Base-by-base conservation (phyloP, 2,797 vertebrate genomes). In the Sphenodon punctatus region DNA sequence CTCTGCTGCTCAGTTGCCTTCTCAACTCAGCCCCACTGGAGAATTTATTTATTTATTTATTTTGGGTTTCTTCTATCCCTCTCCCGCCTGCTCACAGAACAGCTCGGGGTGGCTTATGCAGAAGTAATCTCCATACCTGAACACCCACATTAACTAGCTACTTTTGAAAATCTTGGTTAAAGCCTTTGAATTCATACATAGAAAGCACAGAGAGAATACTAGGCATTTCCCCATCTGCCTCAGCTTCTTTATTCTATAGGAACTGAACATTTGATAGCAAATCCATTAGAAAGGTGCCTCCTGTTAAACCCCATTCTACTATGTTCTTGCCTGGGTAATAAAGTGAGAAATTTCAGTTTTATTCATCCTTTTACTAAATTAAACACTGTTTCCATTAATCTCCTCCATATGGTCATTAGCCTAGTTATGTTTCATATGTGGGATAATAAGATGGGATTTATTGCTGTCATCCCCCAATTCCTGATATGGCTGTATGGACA, bases 371-470 rank as follows among this genome's bases (percentile, higher is more conserved):
- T 93, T 73, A 53, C 75, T 69, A 82, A 91, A 92, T 91, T 74
- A 85, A 79, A 49, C 80, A 85, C 78, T 74, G 75, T 49, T 90
- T 66, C 15, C 74, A 79, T 87, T 90, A 82, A 71, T 85, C 77
- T 88, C 79, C 63, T 93, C 91, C 90, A 87, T 92, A 90, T 83
- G 85, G 87, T 89, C 88, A 91, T 94, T 94, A 93, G 81, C 58
- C 84, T 76, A 89, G 79, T 91, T 91, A 77, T 58, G 86, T 93
- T 92, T 93, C 65, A 84, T 67, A 77, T 60, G 32, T 58, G 73
- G 91, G 80, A 66, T 87, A 90, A 86, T 87, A 88, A 90, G 88
- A 84, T 48, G 63, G 85, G 87, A 94, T 93, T 93, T 92, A 78
- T 53, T 90, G 85, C 43, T 84, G 74, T 56, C 63, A 85, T 86